These are phyloP conservation scores for Drosophila gunungcola DNA, from an alignment of 1,140 invertebrate species.

Conservation along the genomic window DNA sequence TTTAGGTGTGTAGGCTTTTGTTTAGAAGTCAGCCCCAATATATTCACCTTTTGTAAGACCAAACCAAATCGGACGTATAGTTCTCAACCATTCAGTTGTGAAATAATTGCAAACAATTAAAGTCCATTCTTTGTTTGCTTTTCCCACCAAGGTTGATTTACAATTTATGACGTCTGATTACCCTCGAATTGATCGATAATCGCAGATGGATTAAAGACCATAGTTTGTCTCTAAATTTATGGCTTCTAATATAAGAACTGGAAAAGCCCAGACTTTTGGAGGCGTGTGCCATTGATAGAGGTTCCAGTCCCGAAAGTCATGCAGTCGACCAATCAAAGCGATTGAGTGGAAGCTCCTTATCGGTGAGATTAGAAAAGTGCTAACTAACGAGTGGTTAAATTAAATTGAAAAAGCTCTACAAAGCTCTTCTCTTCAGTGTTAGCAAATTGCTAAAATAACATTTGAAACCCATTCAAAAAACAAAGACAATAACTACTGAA, in stretches of 20 bases:
- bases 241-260: constrained; percentile 18
- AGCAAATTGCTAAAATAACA: constrained; percentile 10
- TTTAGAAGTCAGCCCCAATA: no score
- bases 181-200: constrained; percentile 18
- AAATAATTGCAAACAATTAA: constrained; percentile 18
- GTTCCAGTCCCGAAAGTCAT: constrained; percentile 11
- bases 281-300: constrained; percentile 39
- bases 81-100: background rate
- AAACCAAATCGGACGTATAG: background rate
- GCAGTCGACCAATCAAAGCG: constrained; percentile 31
- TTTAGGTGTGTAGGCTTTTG: no score
- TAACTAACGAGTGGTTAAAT: background rate
- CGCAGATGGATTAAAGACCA: constrained; percentile 9
- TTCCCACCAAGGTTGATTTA: background rate
- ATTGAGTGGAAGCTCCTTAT: constrained; percentile 21
- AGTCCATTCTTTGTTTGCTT: constrained; percentile 17
- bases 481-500: background rate
- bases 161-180: constrained; percentile 36
- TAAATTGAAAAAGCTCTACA: constrained; percentile 9
- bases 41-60: no score
- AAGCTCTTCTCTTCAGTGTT: constrained; percentile 9
- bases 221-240: constrained; percentile 30
- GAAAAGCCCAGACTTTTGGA: constrained; percentile 28
- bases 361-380: background rate
- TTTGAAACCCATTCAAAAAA: background rate